Base-by-base conservation (phyloP, 1,140 invertebrate genomes). In the Lucilia cuprina region DNA sequence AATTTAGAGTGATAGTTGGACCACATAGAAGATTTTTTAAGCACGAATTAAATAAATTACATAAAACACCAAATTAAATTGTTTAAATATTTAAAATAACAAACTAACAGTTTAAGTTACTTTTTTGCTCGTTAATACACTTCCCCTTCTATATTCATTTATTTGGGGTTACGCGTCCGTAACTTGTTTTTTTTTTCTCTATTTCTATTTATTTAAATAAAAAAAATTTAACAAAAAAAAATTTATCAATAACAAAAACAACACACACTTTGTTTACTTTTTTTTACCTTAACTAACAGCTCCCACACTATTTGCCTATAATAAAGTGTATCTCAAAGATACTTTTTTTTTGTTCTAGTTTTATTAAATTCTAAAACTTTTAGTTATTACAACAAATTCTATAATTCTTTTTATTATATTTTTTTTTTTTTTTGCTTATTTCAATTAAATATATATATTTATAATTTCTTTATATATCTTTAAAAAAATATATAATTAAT, bases 251-350 rank as follows among this genome's bases (percentile, higher is more conserved):
- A 70, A 21, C 19, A 30, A 30, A 30, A 70, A 70, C 1, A 19
- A 70, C 19, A 70, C 17, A 70, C 65, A 21, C 65, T 19, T 55
- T 55, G 50, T 55, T 30, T 75, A 74, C n/a, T 35, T 34, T 77
- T n/a, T 77, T 77, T 77, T 41, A 78, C 75, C 75, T 49, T 49
- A 7, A 75, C 75, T n/a, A 35, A 78, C 41, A 75, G 34, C 65
- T 70, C 65, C 65, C 19, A 70, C 65, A 70, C 65, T 21, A 60
- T 70, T 70, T 75, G 74, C n/a, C 9, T 21, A 7, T 13, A 21
- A 35, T 75, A 30, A 25, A 75, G 34, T 30, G 34, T 30, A 75
- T 7, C 41, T 41, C 41, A 41, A 41, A 41, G 41, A 41, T 41
- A 41, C 41, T 55, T 55, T 55, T 14, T 55, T 55, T 55, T 14